A percentile compares a stretch with the other conserved stretches of the same genome.
Evolutionary conservation across 2,113 vertebrate species (phyloP).

Genomic region (Dipodomys ordii): DNA sequence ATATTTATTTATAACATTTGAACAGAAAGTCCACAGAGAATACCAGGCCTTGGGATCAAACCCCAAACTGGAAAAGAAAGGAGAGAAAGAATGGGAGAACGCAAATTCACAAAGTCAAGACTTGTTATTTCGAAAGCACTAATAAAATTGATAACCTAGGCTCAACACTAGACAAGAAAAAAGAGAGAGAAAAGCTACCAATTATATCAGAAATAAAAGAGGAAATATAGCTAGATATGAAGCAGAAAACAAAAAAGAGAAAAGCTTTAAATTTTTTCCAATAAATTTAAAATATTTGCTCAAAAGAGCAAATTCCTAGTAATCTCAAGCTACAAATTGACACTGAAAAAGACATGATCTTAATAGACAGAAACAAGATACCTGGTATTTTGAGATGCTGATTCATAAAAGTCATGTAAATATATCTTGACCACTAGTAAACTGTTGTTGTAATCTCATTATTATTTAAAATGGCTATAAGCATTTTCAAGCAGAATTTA

Average conservation of each 20-base stretch:
- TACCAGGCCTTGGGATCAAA: too few species aligned
- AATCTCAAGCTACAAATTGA: slow-evolving; percentile 15
- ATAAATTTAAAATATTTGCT: slow-evolving; percentile 7
- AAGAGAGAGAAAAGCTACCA: background rate
- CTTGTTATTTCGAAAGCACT: background rate
- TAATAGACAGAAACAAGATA: background rate
- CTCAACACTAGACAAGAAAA: background rate
- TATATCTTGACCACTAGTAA: background rate
- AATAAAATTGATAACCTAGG: background rate
- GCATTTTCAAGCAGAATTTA: background rate
- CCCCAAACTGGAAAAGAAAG: too few species aligned
- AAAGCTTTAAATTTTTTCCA: background rate
- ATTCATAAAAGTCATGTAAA: slow-evolving; percentile 3
- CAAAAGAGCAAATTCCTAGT: background rate
- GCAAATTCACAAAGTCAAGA: background rate
- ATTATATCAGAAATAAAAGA: background rate
- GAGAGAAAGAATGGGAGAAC: too few species aligned
- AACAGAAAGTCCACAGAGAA: too few species aligned
- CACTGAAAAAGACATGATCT: background rate
- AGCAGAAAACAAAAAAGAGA: background rate
- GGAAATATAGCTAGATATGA: background rate
- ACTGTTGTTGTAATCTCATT: background rate
- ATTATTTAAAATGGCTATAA: background rate
- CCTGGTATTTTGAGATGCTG: background rate
- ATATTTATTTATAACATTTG: too few species aligned